Base-by-base conservation (phyloP, 2,888 invertebrate genomes). In the Dysmachus trigonus region DNA sequence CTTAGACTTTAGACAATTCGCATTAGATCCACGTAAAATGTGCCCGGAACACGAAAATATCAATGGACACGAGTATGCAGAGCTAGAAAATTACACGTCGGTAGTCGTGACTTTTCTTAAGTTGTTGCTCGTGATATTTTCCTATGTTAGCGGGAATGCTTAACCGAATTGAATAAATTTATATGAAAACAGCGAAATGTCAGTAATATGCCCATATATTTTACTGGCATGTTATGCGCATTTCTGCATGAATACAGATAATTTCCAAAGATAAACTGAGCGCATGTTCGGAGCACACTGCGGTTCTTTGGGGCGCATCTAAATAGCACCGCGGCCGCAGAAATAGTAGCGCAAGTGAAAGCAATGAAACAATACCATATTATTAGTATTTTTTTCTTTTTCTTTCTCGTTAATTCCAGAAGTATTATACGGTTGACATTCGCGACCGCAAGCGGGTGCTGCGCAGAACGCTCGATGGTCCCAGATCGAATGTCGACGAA, bases 211-310 rank as follows among this genome's bases (percentile, higher is more conserved):
- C 47, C 77, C 77, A 77, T 77, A 77, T 77, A 77, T 77, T 77
- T 77, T 77, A 77, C 77, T n/a, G 30, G 47, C 77, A 77, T 77
- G 47, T 41, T 76, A n/a, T 82, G 35, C 18, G 62, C 62, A 62
- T 82, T 82, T 82, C 53, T 82, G 62, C 81, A 81, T 82, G 81
- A 82, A 82, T 82, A 82, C 62, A 82, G 62, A 82, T 82, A 82
- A 62, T 82, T 82, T 82, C 62, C 62, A 35, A 33, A 27, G 81
- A 82, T 82, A 62, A 82, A 82, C 33, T 47, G 33, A 18, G 62
- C 35, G n/a, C 33, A 62, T 62, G 81, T 82, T 62, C 41, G 62
- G 27, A n/a, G 53, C 62, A 51, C 27, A 62, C 18, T 62, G 62
- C 62, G 15, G 51, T 79, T 79, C 79, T 53, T 41, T 30, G 51